Base-by-base conservation (phyloP, 2,113 vertebrate genomes). In the Solenodon paradoxus region DNA sequence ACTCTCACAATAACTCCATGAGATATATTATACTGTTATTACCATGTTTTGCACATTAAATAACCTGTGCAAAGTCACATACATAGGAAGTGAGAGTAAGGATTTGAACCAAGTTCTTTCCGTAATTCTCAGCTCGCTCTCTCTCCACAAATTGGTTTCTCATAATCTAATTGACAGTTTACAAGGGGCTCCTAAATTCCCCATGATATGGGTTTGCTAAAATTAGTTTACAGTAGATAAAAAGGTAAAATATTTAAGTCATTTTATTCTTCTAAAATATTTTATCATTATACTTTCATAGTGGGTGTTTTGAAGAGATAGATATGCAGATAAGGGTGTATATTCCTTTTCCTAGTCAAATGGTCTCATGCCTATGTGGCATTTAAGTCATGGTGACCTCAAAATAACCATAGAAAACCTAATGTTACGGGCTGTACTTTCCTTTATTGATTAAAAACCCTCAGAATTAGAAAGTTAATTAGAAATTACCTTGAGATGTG, bases 401-500 rank as follows among this genome's bases (percentile, higher is more conserved):
- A 49, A 71, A 49, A 15, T 66, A 17, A 47, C 96, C 74, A 57
- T 7, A 92, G 30, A 16, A 96, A 51, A 91, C 16, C 66, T 95
- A 1, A 0, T 55, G 88, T 66, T 95, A 82, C 45, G 11, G 19
- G 53, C 72, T 88, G 2, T 13, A 53, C 0, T 0, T 28, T 30
- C 24, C 20, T 92, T 88, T 83, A 82, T 59, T 95, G 28, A 95
- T 9, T 57, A 2, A 72, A 24, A 77, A 79, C 49, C 35, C 90
- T 82, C 47, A 40, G 79, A 30, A 80, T 90, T 85, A 81, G 38
- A 82, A 83, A 94, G 22, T 26, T 45, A 77, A 82, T 91, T 89
- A 88, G 66, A 82, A 96, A 86, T 89, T 78, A 94, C 55, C 45
- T 88, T 71, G 40, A 96, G 47, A 77, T 71, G n/a, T 83, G 75